Evolutionary conservation across 92 coral and sea anemone genomes (phyloP), one percentile per base, ranked within the genome.

Genomic region (Muricea muricata): DNA sequence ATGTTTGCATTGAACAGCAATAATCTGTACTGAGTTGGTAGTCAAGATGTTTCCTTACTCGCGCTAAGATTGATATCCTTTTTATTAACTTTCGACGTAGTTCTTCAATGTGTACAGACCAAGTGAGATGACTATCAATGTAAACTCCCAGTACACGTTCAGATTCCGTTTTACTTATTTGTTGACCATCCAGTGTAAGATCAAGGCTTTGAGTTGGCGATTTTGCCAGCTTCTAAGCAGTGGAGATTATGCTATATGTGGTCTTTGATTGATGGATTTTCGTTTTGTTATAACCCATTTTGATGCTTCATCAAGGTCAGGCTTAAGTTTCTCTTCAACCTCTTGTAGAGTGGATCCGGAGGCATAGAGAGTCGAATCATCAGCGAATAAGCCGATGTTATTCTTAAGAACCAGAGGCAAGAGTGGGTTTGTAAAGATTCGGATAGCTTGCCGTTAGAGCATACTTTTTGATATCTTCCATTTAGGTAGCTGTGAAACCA

Each of bases 401-500:
- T 14, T 73, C 30, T 40, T 18, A 17, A 73, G 79, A 2, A 8
- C 78, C 17, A 72, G 7, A 21, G 79, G 54, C 57, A 73, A 32
- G 45, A 57, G 58, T n/a, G 58, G 45, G 1, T 17, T 18, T 14
- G 24, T 70, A 61, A 23, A 29, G 83, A 56, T 42, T 75, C 34
- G 4, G 91, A 88, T 25, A 88, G 34, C 46, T 74, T 74, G 18
- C 85, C 81, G 25, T 78, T 80, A 4, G 79, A 54, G 66, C 85
- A 86, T 31, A 68, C 89, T 79, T 78, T 86, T 46, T 86, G 85
- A 78, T 34, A 78, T 58, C 85, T 80, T 87, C 86, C 82, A 39
- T 61, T 80, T 3, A 88, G 48, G 13, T 77, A 88, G 14, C 85
- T 68, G 48, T 84, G 56, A 66, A 84, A 78, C 88, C 88, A 65